Percentiles rank a stretch among this genome's conserved stretches.
These are phyloP conservation scores for Azorinus chamasolen DNA, from an alignment of 2,888 invertebrate genomes.

Conservation along the genomic window DNA sequence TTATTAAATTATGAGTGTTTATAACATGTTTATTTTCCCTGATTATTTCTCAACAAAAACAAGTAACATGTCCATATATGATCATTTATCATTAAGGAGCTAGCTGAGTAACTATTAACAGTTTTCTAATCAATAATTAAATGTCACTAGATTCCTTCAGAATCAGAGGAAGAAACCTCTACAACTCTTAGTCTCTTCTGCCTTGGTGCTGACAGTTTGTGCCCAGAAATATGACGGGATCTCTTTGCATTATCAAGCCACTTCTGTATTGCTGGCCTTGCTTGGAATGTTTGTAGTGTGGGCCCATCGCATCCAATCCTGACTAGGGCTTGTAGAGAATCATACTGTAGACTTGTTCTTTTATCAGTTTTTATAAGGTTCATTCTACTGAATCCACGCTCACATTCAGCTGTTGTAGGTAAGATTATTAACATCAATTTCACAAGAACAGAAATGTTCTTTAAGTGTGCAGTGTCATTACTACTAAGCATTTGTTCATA, in stretches of 20 bases:
- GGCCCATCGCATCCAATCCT: neutral
- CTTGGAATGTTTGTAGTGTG: neutral
- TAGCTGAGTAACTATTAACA: too few relatives aligned
- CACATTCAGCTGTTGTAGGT: conserved; percentile 14
- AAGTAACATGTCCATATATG: too few relatives aligned
- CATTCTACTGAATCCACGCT: conserved; percentile 1
- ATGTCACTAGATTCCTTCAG: too few relatives aligned
- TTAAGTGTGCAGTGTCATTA: conserved; percentile 11
- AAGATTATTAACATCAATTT: conserved; percentile 3
- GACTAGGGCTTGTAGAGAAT: neutral
- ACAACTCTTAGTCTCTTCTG: neutral
- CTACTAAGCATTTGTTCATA: conserved; percentile 5
- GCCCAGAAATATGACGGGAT: neutral
- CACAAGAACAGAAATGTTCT: neutral
- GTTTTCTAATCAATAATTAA: too few relatives aligned
- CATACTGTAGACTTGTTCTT: conserved; percentile 10
- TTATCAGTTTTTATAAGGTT: conserved; percentile 15
- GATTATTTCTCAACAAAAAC: too few relatives aligned
- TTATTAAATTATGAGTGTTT: too few relatives aligned
- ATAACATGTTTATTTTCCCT: too few relatives aligned
- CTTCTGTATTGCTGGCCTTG: neutral
- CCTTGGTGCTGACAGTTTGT: neutral
- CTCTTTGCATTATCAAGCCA: neutral
- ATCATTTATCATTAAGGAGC: too few relatives aligned
- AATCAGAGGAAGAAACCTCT: neutral